Evolutionary conservation across 2,888 invertebrate genomes (phyloP), one percentile per base, ranked within the genome.

Genomic region (Palloptera scutellata): DNA sequence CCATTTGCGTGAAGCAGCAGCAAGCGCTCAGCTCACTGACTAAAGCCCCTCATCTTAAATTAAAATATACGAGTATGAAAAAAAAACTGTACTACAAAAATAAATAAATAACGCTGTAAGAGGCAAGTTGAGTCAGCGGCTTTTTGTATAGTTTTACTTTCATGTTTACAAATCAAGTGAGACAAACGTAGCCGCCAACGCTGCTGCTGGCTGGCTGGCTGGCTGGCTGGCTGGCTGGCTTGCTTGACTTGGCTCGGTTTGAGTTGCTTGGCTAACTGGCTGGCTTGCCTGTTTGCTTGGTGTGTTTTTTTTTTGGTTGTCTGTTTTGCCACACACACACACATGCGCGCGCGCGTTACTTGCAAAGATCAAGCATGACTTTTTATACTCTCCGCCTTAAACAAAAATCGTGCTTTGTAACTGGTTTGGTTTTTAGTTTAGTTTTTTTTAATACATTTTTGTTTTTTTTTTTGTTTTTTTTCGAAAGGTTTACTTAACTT

Each of bases 361-460:
- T n/a, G 6, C 6, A 30, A 30, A 30, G 30, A 30, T 30, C 54
- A 61, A 64, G 61, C 64, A 61, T 19, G 54, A 53, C 59, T 68
- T 48, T 68, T 55, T 64, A 68, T 51, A 64, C 30, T 55, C 41
- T 13, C 40, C 13, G 13, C n/a, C n/a, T 15, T 20, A 10, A 30
- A 30, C 30, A 30, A 59, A 59, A 43, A 42, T 42, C 45, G 60
- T 61, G 45, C 48, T 48, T 64, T 55, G 57, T 40, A 64, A 57
- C 63, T 17, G 20, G 48, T 48, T 61, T 10, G 30, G 19, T 20
- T n/a, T 20, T 20, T n/a, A 20, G n/a, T 64, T 64, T 15, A 43
- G 58, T 8, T 40, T 20, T 30, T 17, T 20, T 64, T 61, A 30
- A 42, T 61, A 11, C 17, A n/a, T 53, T n/a, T 15, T 54, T 52